Evolutionary conservation across 1,140 invertebrate species (phyloP), one percentile per base, ranked within the genome.

Genomic region (Lasioglossum baleicum): DNA sequence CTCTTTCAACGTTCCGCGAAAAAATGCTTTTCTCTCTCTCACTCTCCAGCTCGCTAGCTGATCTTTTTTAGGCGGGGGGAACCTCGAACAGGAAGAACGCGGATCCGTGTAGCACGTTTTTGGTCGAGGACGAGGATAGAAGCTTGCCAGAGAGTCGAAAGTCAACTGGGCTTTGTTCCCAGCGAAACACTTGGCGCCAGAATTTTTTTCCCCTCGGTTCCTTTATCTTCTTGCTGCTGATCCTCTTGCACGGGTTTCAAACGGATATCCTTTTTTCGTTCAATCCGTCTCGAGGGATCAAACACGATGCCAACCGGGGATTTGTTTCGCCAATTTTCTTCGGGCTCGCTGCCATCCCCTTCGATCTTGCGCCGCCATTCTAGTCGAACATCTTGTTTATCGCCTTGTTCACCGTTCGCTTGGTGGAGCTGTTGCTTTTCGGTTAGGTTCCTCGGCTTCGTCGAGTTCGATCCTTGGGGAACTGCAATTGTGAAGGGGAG

Each of bases 161-260:
- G 60, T 60, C 64, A 64, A 44, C 64, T 2, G 0, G 42, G n/a
- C 40, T 42, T 63, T 58, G 35, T 48, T 40, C 6, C 26, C 5
- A 4, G 61, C 13, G 72, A 31, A 66, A 60, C 15, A 3, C 42
- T 68, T 64, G 79, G 79, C 79, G 73, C 73, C 72, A 35, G n/a
- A 10, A 76, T 75, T 64, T 76, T 64, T 81, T 76, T n/a, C 22
- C 22, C 13, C 11, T 51, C 20, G 56, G 13, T 51, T n/a, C 13
- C 35, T 35, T 35, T 35, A 35, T 35, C 35, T 35, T 35, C 2
- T 35, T 10, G 11, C 51, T n/a, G 11, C 58, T 48, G 42, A 11
- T n/a, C 26, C 48, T 51, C 48, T 51, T 13, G 11, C 13, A 13
- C 42, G 10, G 15, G 2, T 13, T 20, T 8, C 7, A 4, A 35